These are phyloP conservation scores for Micropoecilia bifurca DNA, from an alignment of 2,797 vertebrate species.

Conservation along the genomic window DNA sequence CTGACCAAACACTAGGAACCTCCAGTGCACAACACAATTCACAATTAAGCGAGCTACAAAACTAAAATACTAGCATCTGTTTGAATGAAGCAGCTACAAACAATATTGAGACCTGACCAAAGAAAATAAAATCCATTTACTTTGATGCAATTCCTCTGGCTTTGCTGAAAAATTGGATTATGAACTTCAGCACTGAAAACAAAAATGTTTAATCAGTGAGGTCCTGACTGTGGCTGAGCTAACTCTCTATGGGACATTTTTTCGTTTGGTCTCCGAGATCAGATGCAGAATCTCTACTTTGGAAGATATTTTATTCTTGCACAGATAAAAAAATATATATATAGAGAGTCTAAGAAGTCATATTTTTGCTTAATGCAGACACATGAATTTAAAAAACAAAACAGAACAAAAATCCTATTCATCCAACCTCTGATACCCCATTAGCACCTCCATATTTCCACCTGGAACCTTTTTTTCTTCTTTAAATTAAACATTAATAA, in stretches of 20 bases:
- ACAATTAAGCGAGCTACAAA: neutral
- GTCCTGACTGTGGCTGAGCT: neutral
- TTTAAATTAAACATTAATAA: too few relatives aligned
- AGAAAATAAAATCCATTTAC: neutral
- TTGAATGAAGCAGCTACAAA: neutral
- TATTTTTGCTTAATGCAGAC: neutral
- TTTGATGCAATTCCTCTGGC: neutral
- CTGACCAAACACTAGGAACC: slow-evolving; percentile 14
- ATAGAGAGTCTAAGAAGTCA: too few relatives aligned
- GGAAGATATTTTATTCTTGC: neutral
- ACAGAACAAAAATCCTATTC: too few relatives aligned
- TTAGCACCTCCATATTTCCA: too few relatives aligned
- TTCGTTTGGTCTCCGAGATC: neutral
- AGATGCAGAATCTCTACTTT: neutral
- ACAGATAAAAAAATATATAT: neutral
- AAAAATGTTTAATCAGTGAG: neutral
- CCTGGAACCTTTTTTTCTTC: neutral
- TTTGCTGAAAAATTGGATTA: neutral
- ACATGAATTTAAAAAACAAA: too few relatives aligned
- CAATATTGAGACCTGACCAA: neutral
- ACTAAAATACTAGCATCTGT: neutral
- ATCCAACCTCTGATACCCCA: too few relatives aligned
- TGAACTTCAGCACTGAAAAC: neutral
- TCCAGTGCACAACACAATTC: neutral
- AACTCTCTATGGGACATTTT: neutral